phyloP scores from a whole-genome alignment of 2,113 vertebrate species.

The Alethe castanea region DNA sequence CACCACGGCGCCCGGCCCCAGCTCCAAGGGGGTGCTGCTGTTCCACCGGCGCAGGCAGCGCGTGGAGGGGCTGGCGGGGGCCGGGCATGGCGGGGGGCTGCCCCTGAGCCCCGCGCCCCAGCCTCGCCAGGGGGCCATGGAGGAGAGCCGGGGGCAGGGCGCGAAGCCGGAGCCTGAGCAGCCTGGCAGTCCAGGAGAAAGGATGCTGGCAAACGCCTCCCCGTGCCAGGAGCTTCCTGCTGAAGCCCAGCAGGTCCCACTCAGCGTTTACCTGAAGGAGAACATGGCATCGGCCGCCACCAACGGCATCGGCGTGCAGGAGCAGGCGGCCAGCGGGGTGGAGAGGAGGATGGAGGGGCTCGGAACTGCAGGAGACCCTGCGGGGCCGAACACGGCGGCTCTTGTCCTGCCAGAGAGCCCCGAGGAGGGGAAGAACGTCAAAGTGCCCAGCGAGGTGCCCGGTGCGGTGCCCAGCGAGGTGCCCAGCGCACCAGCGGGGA shows the following conservation, averaged over 20 bases:
- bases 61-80: conserved; percentile 81
- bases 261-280: conserved; percentile 78
- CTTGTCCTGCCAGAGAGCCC: not conserved
- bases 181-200: not conserved
- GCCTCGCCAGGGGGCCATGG: conserved; percentile 50
- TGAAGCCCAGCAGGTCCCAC: conserved; percentile 30
- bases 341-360: not conserved
- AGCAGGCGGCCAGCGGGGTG: not conserved
- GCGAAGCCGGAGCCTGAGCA: not conserved
- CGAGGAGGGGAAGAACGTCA: not conserved
- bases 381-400: accelerated
- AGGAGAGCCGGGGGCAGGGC: conserved; percentile 65
- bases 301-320: conserved; percentile 65
- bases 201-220: conserved; percentile 25
- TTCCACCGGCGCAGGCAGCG: conserved; percentile 90
- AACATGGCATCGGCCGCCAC: conserved; percentile 58
- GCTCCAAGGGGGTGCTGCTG: conserved; percentile 90
- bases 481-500: not conserved
- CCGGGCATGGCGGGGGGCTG: not conserved
- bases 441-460: not conserved
- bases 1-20: conserved; percentile 82
- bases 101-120: not conserved
- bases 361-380: not conserved
- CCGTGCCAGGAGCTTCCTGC: not conserved
- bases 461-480: not conserved